Evolutionary conservation across 2,797 vertebrate genomes (phyloP).

Genomic region (Sebastes matsubarae): DNA sequence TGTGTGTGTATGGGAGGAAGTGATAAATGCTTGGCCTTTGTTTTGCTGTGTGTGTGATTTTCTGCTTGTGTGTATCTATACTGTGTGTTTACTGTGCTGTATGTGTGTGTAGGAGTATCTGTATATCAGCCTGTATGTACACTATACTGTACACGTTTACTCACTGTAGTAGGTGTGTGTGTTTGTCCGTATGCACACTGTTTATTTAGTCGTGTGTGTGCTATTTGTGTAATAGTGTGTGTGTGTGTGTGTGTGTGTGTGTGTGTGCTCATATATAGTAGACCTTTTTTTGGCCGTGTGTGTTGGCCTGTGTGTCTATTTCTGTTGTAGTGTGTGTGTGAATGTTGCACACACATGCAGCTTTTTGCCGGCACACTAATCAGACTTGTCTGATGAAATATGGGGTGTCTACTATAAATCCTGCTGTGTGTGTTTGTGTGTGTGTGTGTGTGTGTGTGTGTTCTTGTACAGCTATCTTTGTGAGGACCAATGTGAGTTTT

Average conservation of each 20-base stretch:
- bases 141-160: slow-evolving; percentile 49
- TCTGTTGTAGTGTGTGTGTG: slow-evolving; percentile 9
- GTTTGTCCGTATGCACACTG: slow-evolving; percentile 36
- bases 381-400: slow-evolving; percentile 72
- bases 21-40: slow-evolving; percentile 61
- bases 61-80: slow-evolving; percentile 39
- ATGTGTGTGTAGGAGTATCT: slow-evolving; percentile 2
- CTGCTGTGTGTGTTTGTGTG: slow-evolving; percentile 33
- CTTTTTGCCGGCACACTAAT: slow-evolving; percentile 64
- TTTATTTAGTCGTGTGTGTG: slow-evolving; percentile 61
- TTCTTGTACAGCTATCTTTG: too few relatives aligned
- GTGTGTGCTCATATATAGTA: slow-evolving; percentile 18
- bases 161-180: slow-evolving; percentile 25
- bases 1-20: slow-evolving; percentile 14
- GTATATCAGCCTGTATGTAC: slow-evolving; percentile 41
- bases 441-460: neutral
- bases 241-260: slow-evolving; percentile 18
- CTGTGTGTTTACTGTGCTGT: slow-evolving; percentile 37
- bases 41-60: slow-evolving; percentile 23
- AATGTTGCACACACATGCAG: slow-evolving; percentile 41
- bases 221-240: slow-evolving; percentile 28
- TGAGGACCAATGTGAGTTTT: too few relatives aligned
- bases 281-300: slow-evolving; percentile 22
- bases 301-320: slow-evolving; percentile 23
- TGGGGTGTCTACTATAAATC: slow-evolving; percentile 62